Evolutionary conservation across 2,797 vertebrate genomes (phyloP).

Genomic region (Babyrousa celebensis): DNA sequence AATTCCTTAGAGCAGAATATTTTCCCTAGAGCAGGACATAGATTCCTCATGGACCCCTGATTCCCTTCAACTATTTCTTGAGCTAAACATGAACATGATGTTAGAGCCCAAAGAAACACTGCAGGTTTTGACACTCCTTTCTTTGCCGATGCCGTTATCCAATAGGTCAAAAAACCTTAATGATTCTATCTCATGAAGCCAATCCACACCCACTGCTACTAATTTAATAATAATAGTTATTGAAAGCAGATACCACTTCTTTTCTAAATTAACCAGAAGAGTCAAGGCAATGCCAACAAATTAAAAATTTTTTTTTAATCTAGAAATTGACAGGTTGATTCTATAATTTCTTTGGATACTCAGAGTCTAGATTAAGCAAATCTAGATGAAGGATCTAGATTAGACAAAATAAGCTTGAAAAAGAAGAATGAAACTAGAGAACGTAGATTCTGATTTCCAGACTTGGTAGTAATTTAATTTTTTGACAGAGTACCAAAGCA

Average conservation of each 20-base stretch:
- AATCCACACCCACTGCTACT: neutral
- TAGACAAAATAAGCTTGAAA: slow-evolving; percentile 52
- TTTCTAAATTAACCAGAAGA: neutral
- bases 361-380: neutral
- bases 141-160: neutral
- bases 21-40: neutral
- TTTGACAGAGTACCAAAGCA: neutral
- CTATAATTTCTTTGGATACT: neutral
- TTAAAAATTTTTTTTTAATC: neutral
- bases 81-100: neutral
- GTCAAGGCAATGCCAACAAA: neutral
- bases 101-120: neutral
- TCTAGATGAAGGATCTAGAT: neutral
- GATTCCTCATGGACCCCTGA: neutral
- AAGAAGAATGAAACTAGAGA: neutral
- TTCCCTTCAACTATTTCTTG: neutral
- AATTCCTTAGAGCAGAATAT: neutral
- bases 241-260: neutral
- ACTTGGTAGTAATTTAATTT: neutral
- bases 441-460: slow-evolving; percentile 39
- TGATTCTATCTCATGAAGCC: slow-evolving; percentile 17
- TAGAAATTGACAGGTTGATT: neutral
- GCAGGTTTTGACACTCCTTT: neutral
- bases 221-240: neutral
- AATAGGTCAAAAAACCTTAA: neutral